These are phyloP conservation scores for Prenolepis imparis DNA, from an alignment of 2,888 invertebrate species.

Conservation along the genomic window DNA sequence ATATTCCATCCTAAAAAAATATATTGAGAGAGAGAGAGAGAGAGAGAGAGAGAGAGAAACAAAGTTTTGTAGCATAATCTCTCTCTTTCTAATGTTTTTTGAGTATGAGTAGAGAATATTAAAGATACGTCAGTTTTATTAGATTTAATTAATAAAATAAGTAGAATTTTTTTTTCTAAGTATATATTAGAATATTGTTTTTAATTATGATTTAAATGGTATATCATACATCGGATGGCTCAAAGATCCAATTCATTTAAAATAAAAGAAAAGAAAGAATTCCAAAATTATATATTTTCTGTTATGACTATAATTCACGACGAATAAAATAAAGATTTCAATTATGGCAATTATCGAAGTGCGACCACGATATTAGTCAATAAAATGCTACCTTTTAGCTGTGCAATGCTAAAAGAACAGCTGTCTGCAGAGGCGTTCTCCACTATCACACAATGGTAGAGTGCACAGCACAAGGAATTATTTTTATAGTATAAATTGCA, in stretches of 20 bases:
- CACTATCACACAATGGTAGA: neutral
- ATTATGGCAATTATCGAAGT: constrained; percentile 7
- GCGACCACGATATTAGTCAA: constrained; percentile 9
- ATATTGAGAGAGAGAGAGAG: neutral
- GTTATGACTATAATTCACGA: neutral
- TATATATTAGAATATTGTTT: neutral
- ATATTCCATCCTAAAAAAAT: neutral
- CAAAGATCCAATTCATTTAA: neutral
- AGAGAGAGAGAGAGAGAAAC: neutral
- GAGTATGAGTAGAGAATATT: neutral
- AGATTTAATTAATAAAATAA: constrained; percentile 10
- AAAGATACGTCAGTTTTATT: neutral
- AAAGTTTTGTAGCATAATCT: neutral
- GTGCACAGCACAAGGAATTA: constrained; percentile 1
- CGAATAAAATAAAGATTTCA: neutral
- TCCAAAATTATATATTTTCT: constrained; percentile 67
- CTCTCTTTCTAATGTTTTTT: neutral
- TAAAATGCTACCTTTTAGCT: constrained; percentile 28
- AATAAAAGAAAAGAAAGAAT: constrained; percentile 42
- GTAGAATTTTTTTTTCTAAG: neutral
- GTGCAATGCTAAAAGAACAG: constrained; percentile 26
- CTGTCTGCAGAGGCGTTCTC: constrained; percentile 19
- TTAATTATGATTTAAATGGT: neutral
- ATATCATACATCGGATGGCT: neutral
- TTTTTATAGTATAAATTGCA: constrained; percentile 30